Conservation (phyloP, 2,888 invertebrate genomes). For the Drosophila gaucha region DNA sequence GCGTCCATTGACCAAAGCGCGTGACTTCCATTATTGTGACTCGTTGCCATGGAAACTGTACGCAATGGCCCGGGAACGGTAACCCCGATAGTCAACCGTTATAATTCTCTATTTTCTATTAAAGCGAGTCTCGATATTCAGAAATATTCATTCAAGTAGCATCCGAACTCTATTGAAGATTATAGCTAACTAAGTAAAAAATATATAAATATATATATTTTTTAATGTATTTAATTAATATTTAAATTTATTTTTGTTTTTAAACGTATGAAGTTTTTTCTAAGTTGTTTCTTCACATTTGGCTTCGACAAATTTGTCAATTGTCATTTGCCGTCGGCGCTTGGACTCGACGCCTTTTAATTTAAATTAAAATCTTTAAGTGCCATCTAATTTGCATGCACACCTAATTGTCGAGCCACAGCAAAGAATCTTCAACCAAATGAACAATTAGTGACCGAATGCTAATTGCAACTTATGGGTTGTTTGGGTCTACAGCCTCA, state of each 20-base stretch:
- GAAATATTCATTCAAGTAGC: neutral
- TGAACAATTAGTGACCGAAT: slow-evolving; percentile 57
- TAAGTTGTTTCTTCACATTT: neutral
- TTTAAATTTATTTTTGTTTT: neutral
- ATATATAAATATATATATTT: too few species aligned
- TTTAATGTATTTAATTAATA: neutral
- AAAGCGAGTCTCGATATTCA: slow-evolving; percentile 10
- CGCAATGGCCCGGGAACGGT: slow-evolving; percentile 24
- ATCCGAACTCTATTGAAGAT: neutral
- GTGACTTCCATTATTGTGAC: slow-evolving; percentile 67
- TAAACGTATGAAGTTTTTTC: too few species aligned
- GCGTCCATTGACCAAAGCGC: slow-evolving; percentile 54
- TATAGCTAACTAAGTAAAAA: neutral
- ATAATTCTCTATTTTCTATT: slow-evolving; percentile 31
- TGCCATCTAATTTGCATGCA: slow-evolving; percentile 10
- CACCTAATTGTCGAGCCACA: slow-evolving; percentile 30
- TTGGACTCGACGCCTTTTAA: neutral
- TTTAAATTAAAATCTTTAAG: neutral
- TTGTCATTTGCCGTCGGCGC: slow-evolving; percentile 50
- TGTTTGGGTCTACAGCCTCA: slow-evolving; percentile 12
- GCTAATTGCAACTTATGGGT: slow-evolving; percentile 55
- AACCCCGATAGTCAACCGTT: slow-evolving; percentile 10
- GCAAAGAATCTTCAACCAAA: slow-evolving; percentile 31
- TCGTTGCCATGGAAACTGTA: slow-evolving; percentile 59
- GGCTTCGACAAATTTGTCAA: neutral